Evolutionary conservation across 2,888 invertebrate genomes (phyloP), one percentile per base, ranked within the genome.

Genomic region (Punctoribates punctum): DNA sequence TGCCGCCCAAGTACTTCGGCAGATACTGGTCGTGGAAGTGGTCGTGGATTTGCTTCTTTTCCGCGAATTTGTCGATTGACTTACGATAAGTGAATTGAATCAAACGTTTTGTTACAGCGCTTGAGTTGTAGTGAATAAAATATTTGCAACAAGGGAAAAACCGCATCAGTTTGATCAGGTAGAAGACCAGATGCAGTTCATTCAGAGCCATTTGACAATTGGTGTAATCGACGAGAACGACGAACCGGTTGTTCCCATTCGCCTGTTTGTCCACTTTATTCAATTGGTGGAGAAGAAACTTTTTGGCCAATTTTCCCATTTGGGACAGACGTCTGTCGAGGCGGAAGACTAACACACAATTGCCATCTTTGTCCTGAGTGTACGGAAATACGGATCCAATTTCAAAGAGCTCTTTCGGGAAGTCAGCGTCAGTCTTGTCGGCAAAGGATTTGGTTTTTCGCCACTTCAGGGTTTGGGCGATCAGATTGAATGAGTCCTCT

Each of bases 351-450:
- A 73, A 23, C 9, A 51, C 51, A 13, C 27, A 13, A 57, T 73
- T 73, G 9, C 74, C 74, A 13, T 57, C 57, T 34, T 57, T 51
- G 57, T 73, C 54, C 25, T 54, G 51, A 42, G 54, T 73, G 57
- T 51, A 73, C 2, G 20, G 51, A 25, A 73, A 73, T 3, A 25
- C 38, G 25, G 25, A 23, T 25, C 74, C 74, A 11, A 73, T 48
- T 27, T 51, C n/a, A 20, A 25, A 73, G 17, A 73, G 6, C 34
- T 73, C 74, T 13, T 15, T 17, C 17, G 65, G 65, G n/a, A 65
- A 65, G 17, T 65, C 6, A 8, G 6, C 34, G 65, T 65, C 65
- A 1, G 15, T 29, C 17, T 65, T 65, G 17, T 29, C 34, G 29
- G 65, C 65, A 65, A 65, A 65, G 5, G 5, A 29, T 25, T 65